A percentile compares a stretch with the other conserved stretches of the same genome.
These are phyloP conservation scores for Tetragonula clypearis DNA, from an alignment of 1,140 invertebrate species.

Conservation along the genomic window DNA sequence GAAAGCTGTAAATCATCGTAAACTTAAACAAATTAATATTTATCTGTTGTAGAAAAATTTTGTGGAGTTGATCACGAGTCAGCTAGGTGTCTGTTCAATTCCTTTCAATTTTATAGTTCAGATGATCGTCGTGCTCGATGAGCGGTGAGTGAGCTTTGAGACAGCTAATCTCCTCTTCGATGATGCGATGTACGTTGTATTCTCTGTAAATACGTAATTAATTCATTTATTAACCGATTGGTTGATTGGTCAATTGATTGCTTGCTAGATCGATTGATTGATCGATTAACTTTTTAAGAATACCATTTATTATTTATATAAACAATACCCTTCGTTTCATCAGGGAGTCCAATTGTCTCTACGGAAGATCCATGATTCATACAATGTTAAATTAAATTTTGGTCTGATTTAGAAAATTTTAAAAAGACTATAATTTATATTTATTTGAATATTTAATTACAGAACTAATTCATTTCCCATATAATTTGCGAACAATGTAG, in stretches of 20 bases:
- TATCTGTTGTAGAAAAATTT: slow-evolving; percentile 73
- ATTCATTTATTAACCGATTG: slow-evolving; percentile 79
- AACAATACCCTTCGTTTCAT: slow-evolving; percentile 30
- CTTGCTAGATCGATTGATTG: slow-evolving; percentile 30
- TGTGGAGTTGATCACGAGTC: slow-evolving; percentile 80
- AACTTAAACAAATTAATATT: neutral
- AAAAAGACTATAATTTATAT: neutral
- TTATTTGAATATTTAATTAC: neutral
- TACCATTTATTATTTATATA: slow-evolving; percentile 52
- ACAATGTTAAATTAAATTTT: slow-evolving; percentile 7
- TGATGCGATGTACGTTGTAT: slow-evolving; percentile 77
- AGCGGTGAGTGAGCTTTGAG: slow-evolving; percentile 72
- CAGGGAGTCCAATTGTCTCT: slow-evolving; percentile 35
- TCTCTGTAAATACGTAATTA: slow-evolving; percentile 81
- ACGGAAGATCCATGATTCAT: slow-evolving; percentile 41
- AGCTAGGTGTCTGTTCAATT: slow-evolving; percentile 73
- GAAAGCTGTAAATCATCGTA: neutral
- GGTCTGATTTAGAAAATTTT: neutral
- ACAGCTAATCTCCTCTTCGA: slow-evolving; percentile 61
- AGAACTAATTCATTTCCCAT: neutral
- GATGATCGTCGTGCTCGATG: slow-evolving; percentile 48
- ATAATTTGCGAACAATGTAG: neutral
- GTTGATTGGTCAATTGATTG: slow-evolving; percentile 59
- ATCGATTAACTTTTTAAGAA: slow-evolving; percentile 41
- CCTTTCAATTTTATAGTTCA: slow-evolving; percentile 67